These are phyloP conservation scores for Papilio helenus DNA, from an alignment of 1,140 invertebrate genomes.

Conservation along the genomic window DNA sequence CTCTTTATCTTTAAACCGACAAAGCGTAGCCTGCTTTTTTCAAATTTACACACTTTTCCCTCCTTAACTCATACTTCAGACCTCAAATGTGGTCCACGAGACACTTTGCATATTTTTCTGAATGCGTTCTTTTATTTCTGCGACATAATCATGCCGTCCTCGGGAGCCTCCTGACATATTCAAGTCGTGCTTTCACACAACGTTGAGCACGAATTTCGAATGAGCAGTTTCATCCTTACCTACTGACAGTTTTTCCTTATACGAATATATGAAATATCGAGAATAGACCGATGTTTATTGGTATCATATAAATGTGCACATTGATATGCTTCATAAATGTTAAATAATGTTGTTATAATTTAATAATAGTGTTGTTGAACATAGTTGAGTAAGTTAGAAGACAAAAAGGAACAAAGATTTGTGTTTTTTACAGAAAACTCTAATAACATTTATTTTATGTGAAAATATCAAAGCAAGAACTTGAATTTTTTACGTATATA, in stretches of 20 bases:
- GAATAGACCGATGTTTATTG: neutral
- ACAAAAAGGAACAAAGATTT: neutral
- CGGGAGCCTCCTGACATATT: conserved; percentile 25
- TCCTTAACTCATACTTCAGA: conserved; percentile 5
- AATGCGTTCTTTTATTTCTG: conserved; percentile 33
- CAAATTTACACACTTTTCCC: conserved; percentile 14
- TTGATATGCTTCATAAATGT: neutral
- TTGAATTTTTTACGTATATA: neutral
- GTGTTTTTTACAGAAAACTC: neutral
- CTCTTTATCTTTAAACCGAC: conserved; percentile 1
- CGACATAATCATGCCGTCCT: conserved; percentile 30
- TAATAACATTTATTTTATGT: neutral
- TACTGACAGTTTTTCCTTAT: conserved; percentile 16
- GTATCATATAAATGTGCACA: neutral
- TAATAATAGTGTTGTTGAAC: neutral
- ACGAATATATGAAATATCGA: conserved; percentile 3
- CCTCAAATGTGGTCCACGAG: conserved; percentile 30
- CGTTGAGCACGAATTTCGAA: conserved; percentile 26
- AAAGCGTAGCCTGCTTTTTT: neutral
- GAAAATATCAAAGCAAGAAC: neutral
- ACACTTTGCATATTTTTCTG: conserved; percentile 31
- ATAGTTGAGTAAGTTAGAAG: neutral
- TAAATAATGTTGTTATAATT: neutral
- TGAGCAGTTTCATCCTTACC: conserved; percentile 29
- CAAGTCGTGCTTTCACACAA: conserved; percentile 28